Base-by-base conservation (phyloP, 2,113 vertebrate genomes). In the Furnarius figulus region DNA sequence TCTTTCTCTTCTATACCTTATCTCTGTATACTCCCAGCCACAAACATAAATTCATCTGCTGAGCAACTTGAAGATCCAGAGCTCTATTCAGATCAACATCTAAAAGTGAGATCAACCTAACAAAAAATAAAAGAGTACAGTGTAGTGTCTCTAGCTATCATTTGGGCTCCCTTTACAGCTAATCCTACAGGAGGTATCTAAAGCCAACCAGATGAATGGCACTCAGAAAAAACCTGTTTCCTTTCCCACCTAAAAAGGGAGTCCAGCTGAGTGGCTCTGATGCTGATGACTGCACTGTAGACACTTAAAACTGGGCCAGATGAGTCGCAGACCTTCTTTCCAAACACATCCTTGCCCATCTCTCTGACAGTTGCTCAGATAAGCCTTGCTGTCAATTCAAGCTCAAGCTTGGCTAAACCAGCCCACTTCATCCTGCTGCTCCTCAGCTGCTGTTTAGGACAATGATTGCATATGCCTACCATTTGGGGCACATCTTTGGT, bases 231-330 rank as follows among this genome's bases (percentile, higher is more conserved):
- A 87, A 17, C 12, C 21, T 14, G 14, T 87, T 93, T 55, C 28
- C 8, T 58, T 83, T 31, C 25, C 22, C 40, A 15, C 11, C n/a
- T n/a, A 31, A 49, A 66, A 58, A 49, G 18, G 15, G 24, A 75
- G 50, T 14, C 31, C 46, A 94, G 12, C 14, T 40, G 52, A 67
- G 67, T 24, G 59, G 52, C 18, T 87, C 73, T 70, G 30, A 46
- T 47, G 52, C 12, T 40, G 31, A 28, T 75, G 75, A 50, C 59
- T 56, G 30, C 25, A 61, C 8, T 0, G 0, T 0, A 73, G 35
- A 35, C 30, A 56, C 37, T 47, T 73, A 47, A 66, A 61, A 70
- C 13, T 20, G 20, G 31, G n/a, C 25, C 72, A 72, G 25, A 62
- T 31, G 66, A 90, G 44, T 67, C 0, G 4, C 3, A 40, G 56